Conservation (phyloP, 2,888 invertebrate genomes). For the Chrysolina oricalcia region DNA sequence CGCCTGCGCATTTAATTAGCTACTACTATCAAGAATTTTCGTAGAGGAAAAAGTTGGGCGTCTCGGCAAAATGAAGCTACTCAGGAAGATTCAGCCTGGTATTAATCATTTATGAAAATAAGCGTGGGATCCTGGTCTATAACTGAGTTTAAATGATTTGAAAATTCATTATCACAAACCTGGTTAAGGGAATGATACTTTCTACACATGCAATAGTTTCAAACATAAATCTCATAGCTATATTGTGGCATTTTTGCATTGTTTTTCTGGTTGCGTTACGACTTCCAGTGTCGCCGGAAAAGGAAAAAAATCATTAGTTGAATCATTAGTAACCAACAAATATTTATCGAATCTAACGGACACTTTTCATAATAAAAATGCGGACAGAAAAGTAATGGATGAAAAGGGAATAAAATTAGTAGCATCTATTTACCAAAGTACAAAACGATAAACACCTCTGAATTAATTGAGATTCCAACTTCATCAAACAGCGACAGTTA, state of each 20-base stretch:
- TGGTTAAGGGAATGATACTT: too few relatives aligned
- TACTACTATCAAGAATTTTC: too few relatives aligned
- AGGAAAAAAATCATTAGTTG: background rate
- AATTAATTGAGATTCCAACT: background rate
- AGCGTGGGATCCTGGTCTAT: too few relatives aligned
- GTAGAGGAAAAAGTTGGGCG: too few relatives aligned
- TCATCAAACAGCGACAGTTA: background rate
- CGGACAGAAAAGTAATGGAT: background rate
- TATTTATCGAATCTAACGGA: background rate
- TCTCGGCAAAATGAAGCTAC: too few relatives aligned
- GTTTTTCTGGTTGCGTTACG: background rate
- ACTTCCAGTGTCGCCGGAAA: background rate
- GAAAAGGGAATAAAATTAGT: background rate
- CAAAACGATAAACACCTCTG: background rate
- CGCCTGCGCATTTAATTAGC: too few relatives aligned
- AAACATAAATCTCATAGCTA: too few relatives aligned
- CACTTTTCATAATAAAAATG: background rate
- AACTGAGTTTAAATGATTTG: too few relatives aligned
- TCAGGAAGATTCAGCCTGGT: too few relatives aligned
- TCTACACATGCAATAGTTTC: too few relatives aligned
- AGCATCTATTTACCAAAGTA: background rate
- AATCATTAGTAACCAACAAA: background rate
- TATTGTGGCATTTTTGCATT: background rate
- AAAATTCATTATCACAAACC: too few relatives aligned
- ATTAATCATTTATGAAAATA: too few relatives aligned